Evolutionary conservation across 2,888 invertebrate genomes (phyloP), one percentile per base, ranked within the genome.

Genomic region (Onchidella celtica): DNA sequence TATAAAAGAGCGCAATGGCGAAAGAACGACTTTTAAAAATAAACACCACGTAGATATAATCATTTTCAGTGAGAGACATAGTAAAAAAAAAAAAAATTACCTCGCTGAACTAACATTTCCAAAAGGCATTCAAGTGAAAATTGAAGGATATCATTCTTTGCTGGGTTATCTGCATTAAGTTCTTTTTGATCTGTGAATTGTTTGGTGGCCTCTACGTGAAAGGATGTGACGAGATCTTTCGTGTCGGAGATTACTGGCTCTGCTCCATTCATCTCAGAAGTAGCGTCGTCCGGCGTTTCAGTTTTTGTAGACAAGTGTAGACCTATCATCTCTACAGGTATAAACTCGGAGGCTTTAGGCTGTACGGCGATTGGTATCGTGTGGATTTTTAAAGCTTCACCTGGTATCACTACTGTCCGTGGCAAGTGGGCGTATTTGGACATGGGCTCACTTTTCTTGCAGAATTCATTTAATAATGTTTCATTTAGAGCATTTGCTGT

Each of bases 61-160:
- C n/a, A n/a, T n/a, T n/a, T n/a, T n/a, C n/a, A n/a, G n/a, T n/a
- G n/a, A n/a, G n/a, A n/a, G n/a, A n/a, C n/a, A n/a, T n/a, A n/a
- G n/a, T n/a, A n/a, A n/a, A n/a, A n/a, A n/a, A n/a, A n/a, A n/a
- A n/a, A n/a, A n/a, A n/a, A n/a, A n/a, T n/a, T 11, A 79, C 79
- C 79, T 79, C 79, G 70, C 32, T 79, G 79, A 24, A 79, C 61
- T 21, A 79, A 47, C 70, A 79, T 72, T 69, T 79, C 79, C 47
- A 79, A 38, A 36, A 79, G 24, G 34, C 79, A 79, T 32, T 79
- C 79, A 24, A 79, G 55, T 3, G 79, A 79, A 32, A 61, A 79
- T 59, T 63, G 59, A 24, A 70, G 63, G 6, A 79, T 38, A n/a
- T 70, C 72, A 29, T 57, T 27, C n/a, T 34, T 32, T 36, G 38